phyloP scores from a whole-genome alignment of 1,140 invertebrate species.

The Eulimnadia texana region DNA sequence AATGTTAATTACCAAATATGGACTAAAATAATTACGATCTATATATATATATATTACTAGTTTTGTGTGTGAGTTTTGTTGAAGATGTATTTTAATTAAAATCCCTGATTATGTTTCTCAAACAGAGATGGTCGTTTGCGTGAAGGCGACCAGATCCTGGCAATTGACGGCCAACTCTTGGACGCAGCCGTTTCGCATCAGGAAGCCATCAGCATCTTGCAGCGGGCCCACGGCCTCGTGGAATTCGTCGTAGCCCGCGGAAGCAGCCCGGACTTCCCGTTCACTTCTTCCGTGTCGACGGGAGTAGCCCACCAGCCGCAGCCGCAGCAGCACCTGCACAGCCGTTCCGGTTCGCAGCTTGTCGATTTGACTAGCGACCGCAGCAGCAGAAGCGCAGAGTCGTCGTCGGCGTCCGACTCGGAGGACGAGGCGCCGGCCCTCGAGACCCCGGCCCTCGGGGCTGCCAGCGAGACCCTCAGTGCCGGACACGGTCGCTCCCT shows the following conservation, averaged over 20 bases:
- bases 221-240: conserved; percentile 58
- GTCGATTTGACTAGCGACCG: not conserved
- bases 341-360: not conserved
- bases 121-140: conserved; percentile 58
- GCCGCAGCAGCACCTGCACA: conserved; percentile 18
- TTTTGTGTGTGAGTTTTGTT: too few species aligned
- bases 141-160: conserved; percentile 76
- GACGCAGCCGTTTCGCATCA: conserved; percentile 74
- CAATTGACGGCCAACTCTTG: conserved; percentile 71
- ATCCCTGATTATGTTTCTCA: too few species aligned
- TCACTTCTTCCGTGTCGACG: not conserved
- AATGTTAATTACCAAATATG: too few species aligned
- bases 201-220: conserved; percentile 64
- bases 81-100: too few species aligned
- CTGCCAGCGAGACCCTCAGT: conserved; percentile 15
- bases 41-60: too few species aligned
- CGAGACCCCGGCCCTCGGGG: conserved; percentile 20
- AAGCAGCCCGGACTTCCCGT: conserved; percentile 14
- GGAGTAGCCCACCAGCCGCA: not conserved
- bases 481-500: conserved; percentile 40
- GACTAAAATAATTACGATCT: too few species aligned
- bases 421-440: conserved; percentile 16
- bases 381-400: not conserved
- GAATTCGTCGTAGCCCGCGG: conserved; percentile 55
- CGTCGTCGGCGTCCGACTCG: not conserved